Percentiles rank a stretch among this genome's conserved stretches.
phyloP scores from a whole-genome alignment of 2,888 invertebrate species.

The Drosophila peninsularis region DNA sequence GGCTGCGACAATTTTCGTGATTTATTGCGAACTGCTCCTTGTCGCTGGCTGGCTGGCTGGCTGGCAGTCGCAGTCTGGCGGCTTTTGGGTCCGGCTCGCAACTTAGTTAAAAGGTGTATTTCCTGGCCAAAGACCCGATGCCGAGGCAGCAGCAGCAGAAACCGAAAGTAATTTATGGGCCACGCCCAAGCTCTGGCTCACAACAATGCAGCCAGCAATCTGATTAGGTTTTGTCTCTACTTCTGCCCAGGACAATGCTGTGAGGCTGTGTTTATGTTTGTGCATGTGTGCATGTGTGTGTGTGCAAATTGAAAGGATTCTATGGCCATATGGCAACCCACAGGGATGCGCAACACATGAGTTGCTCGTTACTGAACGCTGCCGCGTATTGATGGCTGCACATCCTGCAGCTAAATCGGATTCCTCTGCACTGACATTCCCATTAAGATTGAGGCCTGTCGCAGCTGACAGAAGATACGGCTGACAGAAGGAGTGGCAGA shows the following conservation, averaged over 20 bases:
- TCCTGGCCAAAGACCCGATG: slow-evolving; percentile 39
- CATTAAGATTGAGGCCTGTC: slow-evolving; percentile 13
- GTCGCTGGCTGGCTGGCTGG: slow-evolving; percentile 17
- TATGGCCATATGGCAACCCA: slow-evolving; percentile 10
- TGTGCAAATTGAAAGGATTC: slow-evolving; percentile 21
- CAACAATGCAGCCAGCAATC: slow-evolving; percentile 29
- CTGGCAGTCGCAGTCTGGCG: slow-evolving; percentile 26
- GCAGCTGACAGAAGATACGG: neutral
- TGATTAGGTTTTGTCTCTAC: slow-evolving; percentile 12
- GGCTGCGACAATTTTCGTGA: slow-evolving; percentile 59
- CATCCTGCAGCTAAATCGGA: neutral
- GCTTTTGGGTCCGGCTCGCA: slow-evolving; percentile 32
- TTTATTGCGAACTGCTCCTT: slow-evolving; percentile 52
- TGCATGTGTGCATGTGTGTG: neutral
- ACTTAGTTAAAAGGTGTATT: slow-evolving; percentile 51
- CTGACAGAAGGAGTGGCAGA: neutral
- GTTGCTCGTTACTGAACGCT: slow-evolving; percentile 1
- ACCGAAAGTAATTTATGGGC: slow-evolving; percentile 47
- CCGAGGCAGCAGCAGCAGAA: slow-evolving; percentile 19
- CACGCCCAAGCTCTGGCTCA: slow-evolving; percentile 7
- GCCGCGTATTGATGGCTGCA: slow-evolving; percentile 17
- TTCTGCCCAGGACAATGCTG: slow-evolving; percentile 20
- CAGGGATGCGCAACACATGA: slow-evolving; percentile 15
- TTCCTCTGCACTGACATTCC: slow-evolving; percentile 3
- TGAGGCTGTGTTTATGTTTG: neutral